Percentiles rank a stretch among this genome's conserved stretches.
Conservation (phyloP, 2,888 invertebrate genomes). For the Stegophylla sp. region DNA sequence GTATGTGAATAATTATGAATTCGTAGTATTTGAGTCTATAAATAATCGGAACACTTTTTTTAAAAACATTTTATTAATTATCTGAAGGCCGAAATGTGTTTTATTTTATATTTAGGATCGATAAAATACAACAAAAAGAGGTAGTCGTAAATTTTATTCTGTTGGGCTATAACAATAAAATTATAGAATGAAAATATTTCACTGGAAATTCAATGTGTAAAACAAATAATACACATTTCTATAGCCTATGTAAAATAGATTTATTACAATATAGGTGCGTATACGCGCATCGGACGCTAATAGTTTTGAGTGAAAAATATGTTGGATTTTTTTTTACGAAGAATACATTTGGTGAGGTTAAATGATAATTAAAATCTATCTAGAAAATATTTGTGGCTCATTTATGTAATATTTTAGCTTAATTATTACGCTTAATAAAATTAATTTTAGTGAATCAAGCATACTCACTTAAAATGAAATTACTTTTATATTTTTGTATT, state of each 20-base stretch:
- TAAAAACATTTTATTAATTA: neutral
- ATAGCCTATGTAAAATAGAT: neutral
- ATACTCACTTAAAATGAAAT: too few species aligned
- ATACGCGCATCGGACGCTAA: too few species aligned
- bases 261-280: neutral
- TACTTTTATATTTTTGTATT: too few species aligned
- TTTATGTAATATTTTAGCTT: too few species aligned
- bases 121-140: constrained; percentile 9
- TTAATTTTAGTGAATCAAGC: too few species aligned
- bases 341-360: too few species aligned
- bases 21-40: neutral
- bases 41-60: neutral
- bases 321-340: too few species aligned
- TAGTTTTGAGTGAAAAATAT: too few species aligned
- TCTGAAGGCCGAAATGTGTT: neutral
- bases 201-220: constrained; percentile 1
- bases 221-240: neutral
- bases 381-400: too few species aligned
- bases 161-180: neutral
- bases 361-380: too few species aligned
- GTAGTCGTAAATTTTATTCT: neutral
- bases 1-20: neutral
- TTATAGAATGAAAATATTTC: constrained; percentile 9
- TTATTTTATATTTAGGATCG: neutral
- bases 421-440: too few species aligned